Evolutionary conservation across 2,797 vertebrate genomes (phyloP).

Genomic region (Sebastes trivittatus): DNA sequence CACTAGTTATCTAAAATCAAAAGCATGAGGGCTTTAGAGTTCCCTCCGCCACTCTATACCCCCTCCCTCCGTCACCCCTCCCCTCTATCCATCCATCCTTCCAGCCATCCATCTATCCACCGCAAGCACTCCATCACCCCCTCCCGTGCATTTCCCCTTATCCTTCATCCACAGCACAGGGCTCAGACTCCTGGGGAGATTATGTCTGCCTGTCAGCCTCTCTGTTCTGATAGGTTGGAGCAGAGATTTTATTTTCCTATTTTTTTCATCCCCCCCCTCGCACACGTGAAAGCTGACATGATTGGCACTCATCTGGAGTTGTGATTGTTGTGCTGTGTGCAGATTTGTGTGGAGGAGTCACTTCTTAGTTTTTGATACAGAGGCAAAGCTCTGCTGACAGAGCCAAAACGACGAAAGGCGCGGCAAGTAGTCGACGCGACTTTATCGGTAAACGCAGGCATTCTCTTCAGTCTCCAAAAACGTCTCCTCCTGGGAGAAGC

Average conservation of each 20-base stretch:
- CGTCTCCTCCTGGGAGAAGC: slow-evolving; percentile 12
- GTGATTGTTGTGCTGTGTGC: slow-evolving; percentile 60
- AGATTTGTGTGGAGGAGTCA: slow-evolving; percentile 52
- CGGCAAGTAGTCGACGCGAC: slow-evolving; percentile 11
- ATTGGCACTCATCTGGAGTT: slow-evolving; percentile 70
- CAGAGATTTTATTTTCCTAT: slow-evolving; percentile 34
- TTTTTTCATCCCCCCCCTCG: background rate
- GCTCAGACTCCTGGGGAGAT: slow-evolving; percentile 71
- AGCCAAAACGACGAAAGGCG: slow-evolving; percentile 19
- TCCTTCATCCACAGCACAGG: slow-evolving; percentile 58
- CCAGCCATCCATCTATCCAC: slow-evolving; percentile 31
- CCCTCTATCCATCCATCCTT: slow-evolving; percentile 40
- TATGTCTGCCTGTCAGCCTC: slow-evolving; percentile 73
- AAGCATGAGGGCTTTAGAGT: slow-evolving; percentile 39
- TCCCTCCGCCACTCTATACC: slow-evolving; percentile 11
- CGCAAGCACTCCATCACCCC: slow-evolving; percentile 35
- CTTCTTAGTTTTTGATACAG: slow-evolving; percentile 48
- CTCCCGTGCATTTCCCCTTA: slow-evolving; percentile 19
- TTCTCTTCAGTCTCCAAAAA: slow-evolving; percentile 37
- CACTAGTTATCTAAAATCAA: slow-evolving; percentile 65
- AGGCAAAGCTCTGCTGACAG: slow-evolving; percentile 48
- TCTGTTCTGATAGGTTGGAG: slow-evolving; percentile 63
- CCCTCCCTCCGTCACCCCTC: slow-evolving; percentile 19
- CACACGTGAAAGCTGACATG: slow-evolving; percentile 61
- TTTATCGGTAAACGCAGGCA: slow-evolving; percentile 60